A percentile compares a stretch with the other conserved stretches of the same genome.
Evolutionary conservation across 1,140 invertebrate genomes (phyloP).

Genomic region (Antheraea pernyi): DNA sequence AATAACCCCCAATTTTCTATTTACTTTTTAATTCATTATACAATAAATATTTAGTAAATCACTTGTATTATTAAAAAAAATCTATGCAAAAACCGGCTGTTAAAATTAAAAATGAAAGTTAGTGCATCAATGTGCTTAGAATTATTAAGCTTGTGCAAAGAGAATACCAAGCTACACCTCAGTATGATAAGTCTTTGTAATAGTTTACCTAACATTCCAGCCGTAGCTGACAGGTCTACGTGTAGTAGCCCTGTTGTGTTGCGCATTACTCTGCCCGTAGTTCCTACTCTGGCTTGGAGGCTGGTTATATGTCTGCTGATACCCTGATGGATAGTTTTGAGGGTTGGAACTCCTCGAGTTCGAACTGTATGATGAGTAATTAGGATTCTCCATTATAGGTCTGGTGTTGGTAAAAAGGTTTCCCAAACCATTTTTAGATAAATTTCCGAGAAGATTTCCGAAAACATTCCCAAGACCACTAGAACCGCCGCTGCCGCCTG

Average conservation of each 20-base stretch:
- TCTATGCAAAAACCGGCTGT: background rate
- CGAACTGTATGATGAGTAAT: conserved; percentile 58
- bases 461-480: conserved; percentile 54
- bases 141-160: background rate
- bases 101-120: conserved; percentile 11
- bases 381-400: conserved; percentile 68
- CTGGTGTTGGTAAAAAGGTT: conserved; percentile 55
- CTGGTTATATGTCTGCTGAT: conserved; percentile 39
- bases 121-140: conserved; percentile 10
- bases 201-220: conserved; percentile 75
- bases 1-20: too few species aligned
- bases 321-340: conserved; percentile 65
- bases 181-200: conserved; percentile 19
- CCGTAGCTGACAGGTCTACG: conserved; percentile 64
- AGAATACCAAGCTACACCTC: conserved; percentile 27
- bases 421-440: conserved; percentile 56
- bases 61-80: background rate
- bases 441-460: conserved; percentile 60
- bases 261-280: conserved; percentile 55
- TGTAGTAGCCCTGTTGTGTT: conserved; percentile 51
- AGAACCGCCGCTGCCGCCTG: conserved; percentile 16
- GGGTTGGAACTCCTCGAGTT: conserved; percentile 62
- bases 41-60: background rate
- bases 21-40: too few species aligned
- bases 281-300: conserved; percentile 57